Evolutionary conservation across 1,140 invertebrate species (phyloP).

Genomic region (Ceratosolen fusciceps): DNA sequence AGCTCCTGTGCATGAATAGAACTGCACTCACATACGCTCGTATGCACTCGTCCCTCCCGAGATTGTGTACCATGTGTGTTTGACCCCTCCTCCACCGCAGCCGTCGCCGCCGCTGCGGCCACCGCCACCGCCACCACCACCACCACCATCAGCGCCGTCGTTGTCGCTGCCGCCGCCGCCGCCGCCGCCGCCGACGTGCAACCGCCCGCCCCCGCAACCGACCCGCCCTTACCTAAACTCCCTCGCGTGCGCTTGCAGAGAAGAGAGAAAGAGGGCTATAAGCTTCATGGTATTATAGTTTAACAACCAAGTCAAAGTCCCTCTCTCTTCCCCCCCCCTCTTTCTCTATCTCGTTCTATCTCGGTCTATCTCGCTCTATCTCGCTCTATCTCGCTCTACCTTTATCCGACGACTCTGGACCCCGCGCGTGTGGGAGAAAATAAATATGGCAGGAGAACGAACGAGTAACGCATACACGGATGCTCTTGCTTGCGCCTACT

Average conservation of each 20-base stretch:
- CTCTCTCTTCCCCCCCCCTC: conserved; percentile 14
- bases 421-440: conserved; percentile 25
- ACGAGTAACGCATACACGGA: background rate
- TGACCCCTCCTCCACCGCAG: background rate
- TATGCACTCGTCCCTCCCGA: background rate
- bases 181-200: background rate
- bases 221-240: background rate
- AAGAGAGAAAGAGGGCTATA: conserved; percentile 10
- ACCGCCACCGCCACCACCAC: background rate
- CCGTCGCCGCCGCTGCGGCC: background rate
- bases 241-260: background rate
- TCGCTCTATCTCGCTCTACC: too few species aligned
- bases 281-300: background rate
- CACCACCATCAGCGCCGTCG: too few species aligned
- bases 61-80: background rate
- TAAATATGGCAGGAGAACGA: conserved; percentile 35
- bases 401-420: background rate
- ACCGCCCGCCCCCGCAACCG: background rate
- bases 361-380: too few species aligned
- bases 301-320: background rate
- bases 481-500: background rate
- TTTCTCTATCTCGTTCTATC: too few species aligned
- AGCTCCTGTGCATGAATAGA: background rate
- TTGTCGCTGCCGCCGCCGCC: background rate
- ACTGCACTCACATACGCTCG: background rate